Percentiles rank a stretch among this genome's conserved stretches.
phyloP scores from a whole-genome alignment of 1,140 invertebrate species.

The Myzus persicae region DNA sequence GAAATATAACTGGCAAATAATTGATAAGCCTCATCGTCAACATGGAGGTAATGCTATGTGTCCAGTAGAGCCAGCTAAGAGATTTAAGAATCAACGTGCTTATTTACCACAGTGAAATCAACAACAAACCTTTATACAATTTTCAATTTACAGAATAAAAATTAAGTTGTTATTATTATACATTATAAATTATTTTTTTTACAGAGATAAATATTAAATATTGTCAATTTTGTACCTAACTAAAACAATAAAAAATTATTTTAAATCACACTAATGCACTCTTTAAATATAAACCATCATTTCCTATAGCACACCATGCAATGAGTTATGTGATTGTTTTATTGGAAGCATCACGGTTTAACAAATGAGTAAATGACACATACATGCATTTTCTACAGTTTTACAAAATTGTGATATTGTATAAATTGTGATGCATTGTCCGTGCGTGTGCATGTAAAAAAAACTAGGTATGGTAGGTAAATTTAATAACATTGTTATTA shows the following conservation, averaged over 20 bases:
- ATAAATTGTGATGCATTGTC: not conserved
- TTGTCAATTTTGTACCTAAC: not conserved
- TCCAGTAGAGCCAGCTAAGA: not conserved
- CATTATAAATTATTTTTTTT: not conserved
- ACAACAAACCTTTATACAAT: not conserved
- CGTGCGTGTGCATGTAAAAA: not conserved
- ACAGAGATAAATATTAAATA: not conserved
- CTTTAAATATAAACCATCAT: too few species aligned
- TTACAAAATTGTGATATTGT: not conserved
- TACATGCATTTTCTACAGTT: not conserved
- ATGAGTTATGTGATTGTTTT: too few species aligned
- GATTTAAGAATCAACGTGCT: not conserved
- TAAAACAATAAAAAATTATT: not conserved
- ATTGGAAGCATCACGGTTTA: too few species aligned
- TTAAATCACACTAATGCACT: not conserved
- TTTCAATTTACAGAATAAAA: not conserved
- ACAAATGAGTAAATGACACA: too few species aligned
- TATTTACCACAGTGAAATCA: not conserved
- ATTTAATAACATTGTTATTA: not conserved
- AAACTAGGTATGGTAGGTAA: not conserved
- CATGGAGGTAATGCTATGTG: not conserved
- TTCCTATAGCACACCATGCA: not conserved
- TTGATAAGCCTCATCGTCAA: not conserved
- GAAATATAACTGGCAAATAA: not conserved
- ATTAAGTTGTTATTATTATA: not conserved